These are phyloP conservation scores for Centropyge bicolor DNA, from an alignment of 2,797 vertebrate genomes.

Conservation along the genomic window DNA sequence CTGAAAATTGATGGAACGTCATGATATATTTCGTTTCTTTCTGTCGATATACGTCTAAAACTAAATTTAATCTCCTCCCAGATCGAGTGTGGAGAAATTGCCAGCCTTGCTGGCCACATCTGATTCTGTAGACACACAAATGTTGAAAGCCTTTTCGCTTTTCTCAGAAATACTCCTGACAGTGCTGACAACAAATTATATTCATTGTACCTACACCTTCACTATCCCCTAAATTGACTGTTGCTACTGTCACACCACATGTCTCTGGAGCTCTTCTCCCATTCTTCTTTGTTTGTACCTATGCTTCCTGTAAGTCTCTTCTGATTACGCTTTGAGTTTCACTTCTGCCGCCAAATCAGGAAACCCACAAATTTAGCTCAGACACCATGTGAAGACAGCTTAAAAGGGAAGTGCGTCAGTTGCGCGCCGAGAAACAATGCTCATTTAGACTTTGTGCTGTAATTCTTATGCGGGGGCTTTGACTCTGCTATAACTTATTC, in stretches of 20 bases:
- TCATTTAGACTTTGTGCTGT: slow-evolving; percentile 47
- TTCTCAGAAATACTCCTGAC: slow-evolving; percentile 25
- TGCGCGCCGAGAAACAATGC: slow-evolving; percentile 53
- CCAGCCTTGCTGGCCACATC: slow-evolving; percentile 2
- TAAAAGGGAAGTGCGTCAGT: slow-evolving; percentile 74
- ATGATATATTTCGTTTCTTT: not conserved
- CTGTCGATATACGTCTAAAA: slow-evolving; percentile 2
- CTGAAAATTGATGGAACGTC: slow-evolving; percentile 23
- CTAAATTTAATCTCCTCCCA: not conserved
- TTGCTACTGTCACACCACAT: slow-evolving; percentile 38
- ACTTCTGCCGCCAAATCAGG: slow-evolving; percentile 71
- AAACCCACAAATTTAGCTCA: slow-evolving; percentile 71
- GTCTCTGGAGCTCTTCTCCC: slow-evolving; percentile 33
- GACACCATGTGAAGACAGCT: slow-evolving; percentile 28
- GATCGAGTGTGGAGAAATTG: slow-evolving; percentile 8
- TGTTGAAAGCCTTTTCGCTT: slow-evolving; percentile 26
- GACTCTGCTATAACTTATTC: slow-evolving; percentile 9
- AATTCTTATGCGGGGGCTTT: slow-evolving; percentile 20
- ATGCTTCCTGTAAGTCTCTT: slow-evolving; percentile 59
- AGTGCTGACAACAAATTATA: slow-evolving; percentile 41
- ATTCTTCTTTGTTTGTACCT: slow-evolving; percentile 42
- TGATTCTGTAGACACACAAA: slow-evolving; percentile 11
- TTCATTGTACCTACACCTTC: slow-evolving; percentile 17
- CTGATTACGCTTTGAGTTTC: slow-evolving; percentile 65
- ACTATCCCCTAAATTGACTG: slow-evolving; percentile 33